Base-by-base conservation (phyloP, 30 jellyfish, hydroid and myxozoan genomes). In the Aurelia sp. region DNA sequence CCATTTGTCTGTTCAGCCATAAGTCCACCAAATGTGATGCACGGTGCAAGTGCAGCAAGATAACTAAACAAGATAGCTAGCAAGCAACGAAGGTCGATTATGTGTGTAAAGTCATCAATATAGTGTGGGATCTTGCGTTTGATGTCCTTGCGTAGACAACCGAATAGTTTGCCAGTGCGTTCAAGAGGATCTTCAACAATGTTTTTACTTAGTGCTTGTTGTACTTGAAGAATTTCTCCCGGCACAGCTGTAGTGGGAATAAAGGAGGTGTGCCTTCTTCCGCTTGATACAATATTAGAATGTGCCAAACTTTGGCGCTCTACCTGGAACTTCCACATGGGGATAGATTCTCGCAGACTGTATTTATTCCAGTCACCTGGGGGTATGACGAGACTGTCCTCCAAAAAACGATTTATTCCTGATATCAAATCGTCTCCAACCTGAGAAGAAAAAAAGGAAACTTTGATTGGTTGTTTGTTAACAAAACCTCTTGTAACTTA, bases 1-100 rank as follows among this genome's bases (percentile, higher is more conserved):
- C 92, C 97, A 13, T 74, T 31, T 17, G 98, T 92, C 20, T 92
- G 88, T 47, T 92, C 86, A 20, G 92, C 79, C 80, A 92, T 50
- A 13, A 92, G 80, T 41, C 96, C 98, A 16, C 97, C 98, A 76
- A 92, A 92, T 16, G 98, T 79, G 19, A 92, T 79, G 78, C 96
- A 76, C 4, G 98, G 98, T 35, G 98, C 96, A 4, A 92, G 81
- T 8, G 90, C 88, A 13, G 98, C 91, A 51, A 92, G 92, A 77
- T 92, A 92, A 3, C 87, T 80, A 41, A 92, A 86, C 63, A 92
- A 21, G 41, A 92, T 53, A 15, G 98, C 94, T 0, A 81, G 79
- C 15, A 92, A 53, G 63, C 97, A 86, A 24, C 95, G 85, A 13
- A 76, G 7, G 81, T 87, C 92, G 41, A 92, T 63, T 4, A 81